A percentile compares a stretch with the other conserved stretches of the same genome.
Conservation (phyloP, 1,140 invertebrate genomes). For the Eurosta solidaginis region DNA sequence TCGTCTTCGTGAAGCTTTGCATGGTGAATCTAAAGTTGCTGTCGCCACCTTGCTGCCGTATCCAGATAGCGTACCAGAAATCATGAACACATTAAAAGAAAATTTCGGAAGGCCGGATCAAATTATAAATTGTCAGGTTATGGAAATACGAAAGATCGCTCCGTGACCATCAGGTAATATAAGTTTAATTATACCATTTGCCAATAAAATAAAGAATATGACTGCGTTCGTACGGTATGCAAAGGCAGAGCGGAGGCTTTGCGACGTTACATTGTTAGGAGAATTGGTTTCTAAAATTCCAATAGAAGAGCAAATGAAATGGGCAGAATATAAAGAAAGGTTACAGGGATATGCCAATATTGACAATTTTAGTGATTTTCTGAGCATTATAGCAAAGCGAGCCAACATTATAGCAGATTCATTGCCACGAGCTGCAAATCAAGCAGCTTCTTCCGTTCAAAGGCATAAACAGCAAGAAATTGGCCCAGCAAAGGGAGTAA, state of each 20-base stretch:
- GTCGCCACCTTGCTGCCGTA: background rate
- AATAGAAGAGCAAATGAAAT: background rate
- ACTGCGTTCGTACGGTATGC: background rate
- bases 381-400: background rate
- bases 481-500: no score
- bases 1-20: background rate
- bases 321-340: background rate
- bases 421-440: background rate
- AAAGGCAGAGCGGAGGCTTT: no score
- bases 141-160: background rate
- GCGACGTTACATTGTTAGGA: background rate
- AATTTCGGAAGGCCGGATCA: background rate
- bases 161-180: background rate
- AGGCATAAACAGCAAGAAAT: background rate
- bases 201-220: conserved; percentile 15
- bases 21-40: background rate
- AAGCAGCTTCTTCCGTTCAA: background rate
- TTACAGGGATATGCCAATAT: background rate
- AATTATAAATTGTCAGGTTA: conserved; percentile 21
- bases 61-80: background rate
- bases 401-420: background rate
- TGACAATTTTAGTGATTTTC: no score
- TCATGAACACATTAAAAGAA: background rate
- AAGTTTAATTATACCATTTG: background rate
- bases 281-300: conserved; percentile 15